A percentile compares a stretch with the other conserved stretches of the same genome.
phyloP scores from a whole-genome alignment of 2,113 vertebrate genomes.

The Tupaia chinensis region DNA sequence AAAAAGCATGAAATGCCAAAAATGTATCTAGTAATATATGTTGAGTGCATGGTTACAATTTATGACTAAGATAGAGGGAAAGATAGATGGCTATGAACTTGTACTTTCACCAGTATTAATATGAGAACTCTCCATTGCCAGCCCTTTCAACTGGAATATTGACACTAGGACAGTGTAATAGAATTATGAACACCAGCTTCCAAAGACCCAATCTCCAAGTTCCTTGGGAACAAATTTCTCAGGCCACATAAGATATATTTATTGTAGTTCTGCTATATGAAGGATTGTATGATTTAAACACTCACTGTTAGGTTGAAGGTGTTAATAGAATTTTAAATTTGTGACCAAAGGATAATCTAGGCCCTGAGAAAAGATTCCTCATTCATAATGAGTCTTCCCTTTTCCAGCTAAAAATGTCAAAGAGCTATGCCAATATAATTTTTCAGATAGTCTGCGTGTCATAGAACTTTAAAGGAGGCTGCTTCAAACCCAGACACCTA shows the following conservation, averaged over 20 bases:
- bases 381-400: background rate
- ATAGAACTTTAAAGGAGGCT: background rate
- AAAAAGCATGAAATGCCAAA: constrained; percentile 24
- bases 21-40: background rate
- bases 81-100: background rate
- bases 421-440: background rate
- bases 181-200: background rate
- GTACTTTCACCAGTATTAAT: background rate
- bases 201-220: background rate
- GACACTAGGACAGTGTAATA: background rate
- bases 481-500: constrained; percentile 20
- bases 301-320: background rate
- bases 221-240: constrained; percentile 5
- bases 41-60: background rate
- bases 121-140: background rate
- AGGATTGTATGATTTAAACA: constrained; percentile 5
- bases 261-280: background rate
- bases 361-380: background rate
- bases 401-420: background rate
- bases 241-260: background rate
- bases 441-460: background rate
- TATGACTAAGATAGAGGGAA: constrained; percentile 5
- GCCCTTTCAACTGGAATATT: background rate
- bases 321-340: constrained; percentile 25
- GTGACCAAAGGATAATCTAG: constrained; percentile 12